Evolutionary conservation across 2,113 vertebrate species (phyloP).

Genomic region (Gymnogyps californianus): DNA sequence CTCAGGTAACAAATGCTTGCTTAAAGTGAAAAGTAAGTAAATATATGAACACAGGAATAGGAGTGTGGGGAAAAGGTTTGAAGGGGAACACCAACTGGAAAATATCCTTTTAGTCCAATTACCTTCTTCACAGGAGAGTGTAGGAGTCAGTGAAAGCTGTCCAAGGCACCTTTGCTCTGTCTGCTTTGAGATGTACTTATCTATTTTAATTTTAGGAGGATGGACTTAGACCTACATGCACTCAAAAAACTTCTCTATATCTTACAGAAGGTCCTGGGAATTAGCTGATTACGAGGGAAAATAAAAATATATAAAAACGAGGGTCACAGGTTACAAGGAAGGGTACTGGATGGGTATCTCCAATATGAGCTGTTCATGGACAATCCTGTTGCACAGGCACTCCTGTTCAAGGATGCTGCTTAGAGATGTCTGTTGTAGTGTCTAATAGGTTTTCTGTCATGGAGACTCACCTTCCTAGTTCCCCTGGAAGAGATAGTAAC

Average conservation of each 20-base stretch:
- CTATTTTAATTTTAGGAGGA: neutral
- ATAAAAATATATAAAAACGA: neutral
- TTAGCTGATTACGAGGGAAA: neutral
- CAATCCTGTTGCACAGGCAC: neutral
- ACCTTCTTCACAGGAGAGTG: neutral
- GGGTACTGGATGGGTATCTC: neutral
- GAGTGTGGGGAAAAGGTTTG: neutral
- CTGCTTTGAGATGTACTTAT: neutral
- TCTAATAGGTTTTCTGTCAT: neutral
- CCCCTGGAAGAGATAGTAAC: neutral
- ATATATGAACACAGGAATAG: neutral
- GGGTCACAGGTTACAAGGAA: neutral
- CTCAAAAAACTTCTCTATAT: neutral
- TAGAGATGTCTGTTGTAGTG: neutral
- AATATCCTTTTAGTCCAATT: neutral
- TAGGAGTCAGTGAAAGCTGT: neutral
- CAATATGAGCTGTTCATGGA: neutral
- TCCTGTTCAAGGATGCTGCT: neutral
- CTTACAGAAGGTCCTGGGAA: neutral
- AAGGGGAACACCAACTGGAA: accelerated
- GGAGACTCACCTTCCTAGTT: neutral
- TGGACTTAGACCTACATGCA: neutral
- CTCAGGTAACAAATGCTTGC: neutral
- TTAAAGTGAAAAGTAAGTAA: neutral
- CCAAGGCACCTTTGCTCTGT: neutral